phyloP scores from a whole-genome alignment of 2,113 vertebrate genomes.

The Saimiri boliviensis region DNA sequence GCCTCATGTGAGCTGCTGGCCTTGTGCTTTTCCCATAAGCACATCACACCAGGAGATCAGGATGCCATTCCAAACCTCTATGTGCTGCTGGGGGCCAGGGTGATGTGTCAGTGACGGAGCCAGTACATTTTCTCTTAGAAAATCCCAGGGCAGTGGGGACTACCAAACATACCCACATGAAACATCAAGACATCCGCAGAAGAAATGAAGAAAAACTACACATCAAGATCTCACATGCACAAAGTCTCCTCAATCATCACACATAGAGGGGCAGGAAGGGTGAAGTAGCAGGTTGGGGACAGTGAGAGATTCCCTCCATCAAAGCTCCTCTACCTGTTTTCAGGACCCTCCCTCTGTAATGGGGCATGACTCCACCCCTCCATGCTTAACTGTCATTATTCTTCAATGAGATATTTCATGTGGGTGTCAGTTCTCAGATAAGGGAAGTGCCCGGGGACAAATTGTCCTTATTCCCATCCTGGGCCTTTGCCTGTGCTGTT shows the following conservation, averaged over 20 bases:
- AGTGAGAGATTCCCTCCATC: no score
- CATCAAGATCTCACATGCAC: neutral
- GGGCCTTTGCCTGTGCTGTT: neutral
- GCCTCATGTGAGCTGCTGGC: neutral
- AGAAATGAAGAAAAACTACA: neutral
- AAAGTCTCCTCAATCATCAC: neutral
- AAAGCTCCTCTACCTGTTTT: neutral
- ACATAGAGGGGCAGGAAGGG: no score
- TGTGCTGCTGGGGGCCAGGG: neutral
- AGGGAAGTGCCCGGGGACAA: neutral
- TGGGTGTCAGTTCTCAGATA: neutral
- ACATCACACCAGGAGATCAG: neutral
- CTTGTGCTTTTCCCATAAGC: neutral
- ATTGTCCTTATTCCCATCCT: neutral
- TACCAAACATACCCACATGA: neutral
- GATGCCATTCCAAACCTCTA: neutral
- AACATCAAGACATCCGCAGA: neutral
- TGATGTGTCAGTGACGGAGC: neutral
- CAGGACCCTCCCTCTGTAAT: neutral
- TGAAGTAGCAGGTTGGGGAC: neutral
- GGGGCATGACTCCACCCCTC: no score
- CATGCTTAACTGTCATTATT: neutral
- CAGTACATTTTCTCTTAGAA: slow-evolving; percentile 21
- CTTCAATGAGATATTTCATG: neutral
- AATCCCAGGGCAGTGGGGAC: neutral